Evolutionary conservation across 2,888 invertebrate genomes (phyloP).

Genomic region (Lapara coniferarum): DNA sequence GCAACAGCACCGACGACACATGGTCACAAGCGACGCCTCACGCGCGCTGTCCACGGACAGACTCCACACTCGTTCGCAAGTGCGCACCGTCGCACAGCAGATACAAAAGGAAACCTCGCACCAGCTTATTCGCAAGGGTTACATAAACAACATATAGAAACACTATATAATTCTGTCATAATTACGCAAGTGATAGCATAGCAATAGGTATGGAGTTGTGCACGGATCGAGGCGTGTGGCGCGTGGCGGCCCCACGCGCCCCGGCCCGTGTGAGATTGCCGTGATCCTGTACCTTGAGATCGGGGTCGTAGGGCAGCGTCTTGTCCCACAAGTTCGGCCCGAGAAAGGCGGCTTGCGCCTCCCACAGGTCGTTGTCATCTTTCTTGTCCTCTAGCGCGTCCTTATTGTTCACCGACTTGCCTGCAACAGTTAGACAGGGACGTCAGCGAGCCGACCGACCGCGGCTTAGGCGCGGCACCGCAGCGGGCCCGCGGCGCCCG

Average conservation of each 20-base stretch:
- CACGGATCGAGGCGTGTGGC: not conserved
- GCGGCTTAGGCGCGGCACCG: constrained; percentile 29
- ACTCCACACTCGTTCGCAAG: constrained; percentile 37
- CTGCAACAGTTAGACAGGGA: constrained; percentile 80
- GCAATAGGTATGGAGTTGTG: not conserved
- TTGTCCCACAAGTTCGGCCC: constrained; percentile 98
- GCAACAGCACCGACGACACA: constrained; percentile 64
- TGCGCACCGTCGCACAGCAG: not conserved
- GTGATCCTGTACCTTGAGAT: constrained; percentile 95
- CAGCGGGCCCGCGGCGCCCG: constrained; percentile 29
- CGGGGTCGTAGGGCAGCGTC: constrained; percentile 94
- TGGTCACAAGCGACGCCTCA: constrained; percentile 37
- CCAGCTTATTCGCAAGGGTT: not conserved
- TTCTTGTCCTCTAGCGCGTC: constrained; percentile 88
- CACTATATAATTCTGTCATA: not conserved
- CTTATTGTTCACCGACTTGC: constrained; percentile 85
- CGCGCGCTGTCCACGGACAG: constrained; percentile 26
- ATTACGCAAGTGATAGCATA: not conserved
- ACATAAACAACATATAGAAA: not conserved
- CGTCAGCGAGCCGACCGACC: constrained; percentile 60
- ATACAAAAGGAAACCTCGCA: not conserved
- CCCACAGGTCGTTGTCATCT: constrained; percentile 94
- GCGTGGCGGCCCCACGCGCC: constrained; percentile 24
- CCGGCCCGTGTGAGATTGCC: constrained; percentile 65
- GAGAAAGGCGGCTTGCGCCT: constrained; percentile 97